Base-by-base conservation (phyloP, 2,797 vertebrate species). In the Liasis olivaceus region DNA sequence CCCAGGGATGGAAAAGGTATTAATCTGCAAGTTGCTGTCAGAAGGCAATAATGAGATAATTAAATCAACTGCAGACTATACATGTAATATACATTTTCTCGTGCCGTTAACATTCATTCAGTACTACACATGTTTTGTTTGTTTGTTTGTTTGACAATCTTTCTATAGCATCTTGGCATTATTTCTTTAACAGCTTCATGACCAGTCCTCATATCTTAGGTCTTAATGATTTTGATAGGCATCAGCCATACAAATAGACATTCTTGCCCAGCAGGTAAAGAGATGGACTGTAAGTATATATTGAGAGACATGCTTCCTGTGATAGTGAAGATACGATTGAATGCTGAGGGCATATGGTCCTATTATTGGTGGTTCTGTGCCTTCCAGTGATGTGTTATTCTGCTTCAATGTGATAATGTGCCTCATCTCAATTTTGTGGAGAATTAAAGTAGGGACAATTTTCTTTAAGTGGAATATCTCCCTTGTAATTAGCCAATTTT, bases 111-210 rank as follows among this genome's bases (percentile, higher is more conserved):
- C 54, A 90, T 51, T 1, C 36, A 54, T 87, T 22, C 9, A 72
- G 77, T 22, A 85, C 9, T 92, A 89, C 58, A 93, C 28, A 17
- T 91, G 95, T 54, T 95, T 96, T 95, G 36, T 36, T 36, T 36
- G 36, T 36, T 36, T 36, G 36, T 36, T 36, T 36, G 31, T 36
- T 36, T 36, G 36, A 93, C 89, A n/a, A 91, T 17, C 31, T 4
- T 28, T 90, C 72, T 94, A 88, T 89, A 94, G 94, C 0, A 69
- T 66, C 90, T 95, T 95, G 96, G 89, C 95, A 94, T 95, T 96
- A 89, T 90, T 88, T 56, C 93, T 93, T 88, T 95, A 95, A 96
- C 95, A 95, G 91, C 72, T 63, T 90, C 94, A 91, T 77, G 51
- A 28, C 22, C 26, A 88, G 24, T 63, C 8, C 31, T 88, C 12